Evolutionary conservation across 37 sponge, comb jelly and placozoan species (phyloP), one percentile per base, ranked within the genome.

Genomic region (Spongia lamella): DNA sequence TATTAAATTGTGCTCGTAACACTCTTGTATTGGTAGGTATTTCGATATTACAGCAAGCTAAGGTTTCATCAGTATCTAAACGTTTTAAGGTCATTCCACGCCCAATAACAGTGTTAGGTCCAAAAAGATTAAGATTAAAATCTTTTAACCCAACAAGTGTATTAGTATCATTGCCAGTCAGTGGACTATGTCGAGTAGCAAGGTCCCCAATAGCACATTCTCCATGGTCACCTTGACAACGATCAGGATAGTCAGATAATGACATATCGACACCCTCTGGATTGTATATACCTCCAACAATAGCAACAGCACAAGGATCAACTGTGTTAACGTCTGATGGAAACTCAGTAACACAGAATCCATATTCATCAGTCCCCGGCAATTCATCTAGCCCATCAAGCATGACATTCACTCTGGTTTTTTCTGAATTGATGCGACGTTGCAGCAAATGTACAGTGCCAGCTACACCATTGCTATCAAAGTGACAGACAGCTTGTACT

Each of bases 1-100:
- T 43, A 5, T 5, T 13, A n/a, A 69, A 75, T 9, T 9, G 47
- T 43, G 7, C 47, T 13, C 47, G 47, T 9, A 43, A 43, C 9
- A 43, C 47, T 43, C 47, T 5, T 13, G 47, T 13, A 13, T 43
- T 5, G 5, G 47, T 43, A 43, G 47, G 47, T 43, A 43, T 9
- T 56, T 87, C 78, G 55, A 87, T 81, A 51, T 87, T 87, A 4
- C 78, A 77, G 75, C 88, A 87, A 25, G 79, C 79, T 1, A 81
- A 57, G 13, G 20, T 56, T 36, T 40, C 30, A 13, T 25, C 36
- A 17, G 29, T 55, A 68, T 54, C 61, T 16, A 37, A 26, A 37
- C 71, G 63, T 29, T 5, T 30, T 34, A 87, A 71, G n/a, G 76
- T 69, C 7, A 87, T 39, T 9, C 83, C 65, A n/a, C 88, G 88